phyloP scores from a whole-genome alignment of 2,888 invertebrate genomes.

The Lathronympha strigana region DNA sequence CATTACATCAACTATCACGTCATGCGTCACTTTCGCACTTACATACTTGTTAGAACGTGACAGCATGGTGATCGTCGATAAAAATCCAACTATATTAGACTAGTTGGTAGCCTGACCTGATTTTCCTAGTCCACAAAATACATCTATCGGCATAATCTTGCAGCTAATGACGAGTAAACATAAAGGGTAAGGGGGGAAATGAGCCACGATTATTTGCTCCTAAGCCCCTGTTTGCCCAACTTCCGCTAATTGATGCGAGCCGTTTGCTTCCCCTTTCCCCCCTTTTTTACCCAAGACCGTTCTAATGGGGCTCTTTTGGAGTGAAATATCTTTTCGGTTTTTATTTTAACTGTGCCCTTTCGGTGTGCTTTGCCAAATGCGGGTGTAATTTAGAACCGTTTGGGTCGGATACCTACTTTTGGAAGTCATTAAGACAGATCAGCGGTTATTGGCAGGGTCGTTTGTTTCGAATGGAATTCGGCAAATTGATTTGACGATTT shows the following conservation, averaged over 20 bases:
- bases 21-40: too few relatives aligned
- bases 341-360: slow-evolving; percentile 40
- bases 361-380: slow-evolving; percentile 35
- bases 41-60: too few relatives aligned
- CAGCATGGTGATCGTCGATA: too few relatives aligned
- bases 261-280: slow-evolving; percentile 35
- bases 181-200: slow-evolving; percentile 36
- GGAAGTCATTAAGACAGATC: slow-evolving; percentile 38
- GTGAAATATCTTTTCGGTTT: slow-evolving; percentile 48
- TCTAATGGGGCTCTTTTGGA: slow-evolving; percentile 45
- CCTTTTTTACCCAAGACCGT: slow-evolving; percentile 44
- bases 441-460: slow-evolving; percentile 23
- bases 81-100: too few relatives aligned
- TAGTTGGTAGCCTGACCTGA: not conserved
- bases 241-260: slow-evolving; percentile 47
- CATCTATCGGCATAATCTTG: slow-evolving; percentile 39
- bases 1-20: too few relatives aligned
- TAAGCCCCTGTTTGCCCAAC: slow-evolving; percentile 44
- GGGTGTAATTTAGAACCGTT: slow-evolving; percentile 38
- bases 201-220: slow-evolving; percentile 43
- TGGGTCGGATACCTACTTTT: slow-evolving; percentile 20
- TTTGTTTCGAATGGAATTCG: slow-evolving; percentile 1
- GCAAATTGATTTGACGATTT: not conserved
- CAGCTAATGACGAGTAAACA: slow-evolving; percentile 47
- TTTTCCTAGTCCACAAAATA: slow-evolving; percentile 21